Evolutionary conservation across 2,888 invertebrate genomes (phyloP), one percentile per base, ranked within the genome.

Genomic region (Ophonus ardosiacus): DNA sequence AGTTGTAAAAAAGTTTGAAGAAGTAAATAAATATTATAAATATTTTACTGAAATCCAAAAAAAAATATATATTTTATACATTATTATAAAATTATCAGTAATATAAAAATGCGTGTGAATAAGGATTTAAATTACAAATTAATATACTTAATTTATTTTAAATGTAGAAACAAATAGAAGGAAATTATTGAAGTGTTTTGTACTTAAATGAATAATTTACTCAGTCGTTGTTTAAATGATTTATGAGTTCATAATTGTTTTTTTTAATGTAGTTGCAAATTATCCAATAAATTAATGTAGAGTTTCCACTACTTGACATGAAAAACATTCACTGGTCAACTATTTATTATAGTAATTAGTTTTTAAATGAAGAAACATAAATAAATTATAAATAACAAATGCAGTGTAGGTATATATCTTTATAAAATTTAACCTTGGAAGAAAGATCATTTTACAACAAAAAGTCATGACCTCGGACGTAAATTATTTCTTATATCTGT

Each of bases 191-290:
- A 68, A 68, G 68, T 68, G 38, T 38, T 15, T 63, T 7, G 68
- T 38, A 38, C 38, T 31, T n/a, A 68, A 7, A 24, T 68, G 31
- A 24, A 68, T 68, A 31, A 68, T 68, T 68, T 21, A 68, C 38
- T 65, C 15, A 68, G 38, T 68, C 7, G 68, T n/a, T 68, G 31
- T 38, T 40, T 68, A 15, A 68, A 59, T 59, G 68, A 68, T 68
- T 68, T 68, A 68, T 68, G 31, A 68, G n/a, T 15, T 38, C 6
- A 15, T 68, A 68, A 68, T 68, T 68, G 38, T 68, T 68, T 68
- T 68, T 38, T 68, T 38, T 15, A 68, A 31, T n/a, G 38, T 15
- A 68, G 68, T 51, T 5, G 38, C 68, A 38, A 24, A 63, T 68
- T 68, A 68, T 38, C 31, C n/a, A 13, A 63, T 21, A 63, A 21